A percentile compares a stretch with the other conserved stretches of the same genome.
Conservation (phyloP, 2,888 invertebrate genomes). For the Drosophila neotestacea region DNA sequence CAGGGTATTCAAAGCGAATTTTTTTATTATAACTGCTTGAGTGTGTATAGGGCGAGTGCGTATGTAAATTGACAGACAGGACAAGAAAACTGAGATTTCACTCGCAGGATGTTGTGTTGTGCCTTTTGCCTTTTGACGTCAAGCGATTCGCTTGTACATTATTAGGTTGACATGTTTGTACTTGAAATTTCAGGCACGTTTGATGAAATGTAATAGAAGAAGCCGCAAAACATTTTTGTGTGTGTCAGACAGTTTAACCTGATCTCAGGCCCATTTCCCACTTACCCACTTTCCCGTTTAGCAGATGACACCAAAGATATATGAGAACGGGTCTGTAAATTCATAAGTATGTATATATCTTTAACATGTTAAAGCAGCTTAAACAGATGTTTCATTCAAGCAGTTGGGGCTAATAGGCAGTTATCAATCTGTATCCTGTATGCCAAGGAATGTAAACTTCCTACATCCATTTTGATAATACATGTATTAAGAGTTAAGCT, state of each 20-base stretch:
- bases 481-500: constrained; percentile 16
- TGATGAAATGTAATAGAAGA: constrained; percentile 62
- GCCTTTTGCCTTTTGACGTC: constrained; percentile 37
- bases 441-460: neutral
- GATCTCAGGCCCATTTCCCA: neutral
- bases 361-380: constrained; percentile 10
- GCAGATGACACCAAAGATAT: constrained; percentile 15
- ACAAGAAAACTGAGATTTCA: constrained; percentile 33
- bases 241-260: constrained; percentile 28
- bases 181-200: constrained; percentile 71
- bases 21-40: neutral
- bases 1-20: constrained; percentile 15
- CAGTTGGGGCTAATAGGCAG: constrained; percentile 12
- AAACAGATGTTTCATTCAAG: constrained; percentile 10
- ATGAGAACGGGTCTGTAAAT: constrained; percentile 11
- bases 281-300: neutral
- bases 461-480: constrained; percentile 11
- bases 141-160: constrained; percentile 58
- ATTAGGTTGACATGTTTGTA: constrained; percentile 67
- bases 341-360: constrained; percentile 8
- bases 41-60: neutral
- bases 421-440: constrained; percentile 20
- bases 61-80: constrained; percentile 30
- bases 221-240: constrained; percentile 46
- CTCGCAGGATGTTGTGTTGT: constrained; percentile 26